These are phyloP conservation scores for Drosophila kurseongensis DNA, from an alignment of 1,140 invertebrate genomes.

Conservation along the genomic window DNA sequence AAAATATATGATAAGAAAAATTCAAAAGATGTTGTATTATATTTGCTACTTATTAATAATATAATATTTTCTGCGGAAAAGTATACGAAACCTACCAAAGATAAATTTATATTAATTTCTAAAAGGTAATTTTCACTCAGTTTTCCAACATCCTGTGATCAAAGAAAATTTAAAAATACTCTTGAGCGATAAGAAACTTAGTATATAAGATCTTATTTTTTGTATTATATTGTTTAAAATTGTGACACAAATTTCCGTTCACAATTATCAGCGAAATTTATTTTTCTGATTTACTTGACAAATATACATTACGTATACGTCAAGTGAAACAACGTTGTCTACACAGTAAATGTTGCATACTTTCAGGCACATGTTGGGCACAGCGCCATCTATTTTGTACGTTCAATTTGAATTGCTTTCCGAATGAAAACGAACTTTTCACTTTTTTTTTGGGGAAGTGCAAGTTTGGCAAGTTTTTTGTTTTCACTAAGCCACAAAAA, in stretches of 20 bases:
- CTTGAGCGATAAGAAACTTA: no score
- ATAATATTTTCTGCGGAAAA: no score
- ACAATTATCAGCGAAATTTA: background rate
- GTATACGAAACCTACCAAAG: no score
- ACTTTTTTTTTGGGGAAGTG: constrained; percentile 26
- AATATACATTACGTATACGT: background rate
- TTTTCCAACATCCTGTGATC: no score
- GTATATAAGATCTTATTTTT: background rate
- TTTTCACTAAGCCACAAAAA: constrained; percentile 31
- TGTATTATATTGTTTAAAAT: background rate
- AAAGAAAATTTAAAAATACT: no score
- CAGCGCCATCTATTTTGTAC: background rate
- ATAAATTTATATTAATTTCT: no score
- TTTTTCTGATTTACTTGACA: background rate
- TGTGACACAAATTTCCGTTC: no score
- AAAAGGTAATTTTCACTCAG: no score
- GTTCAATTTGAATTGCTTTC: background rate
- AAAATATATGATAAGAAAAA: no score
- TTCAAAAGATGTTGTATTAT: no score
- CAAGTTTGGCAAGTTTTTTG: constrained; percentile 37
- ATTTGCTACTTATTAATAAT: no score
- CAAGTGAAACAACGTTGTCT: background rate
- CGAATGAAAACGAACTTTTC: constrained; percentile 28
- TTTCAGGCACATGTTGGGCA: background rate
- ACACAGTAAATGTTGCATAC: constrained; percentile 21